Conservation (phyloP, 2,888 invertebrate genomes). For the Ectemnius lituratus region DNA sequence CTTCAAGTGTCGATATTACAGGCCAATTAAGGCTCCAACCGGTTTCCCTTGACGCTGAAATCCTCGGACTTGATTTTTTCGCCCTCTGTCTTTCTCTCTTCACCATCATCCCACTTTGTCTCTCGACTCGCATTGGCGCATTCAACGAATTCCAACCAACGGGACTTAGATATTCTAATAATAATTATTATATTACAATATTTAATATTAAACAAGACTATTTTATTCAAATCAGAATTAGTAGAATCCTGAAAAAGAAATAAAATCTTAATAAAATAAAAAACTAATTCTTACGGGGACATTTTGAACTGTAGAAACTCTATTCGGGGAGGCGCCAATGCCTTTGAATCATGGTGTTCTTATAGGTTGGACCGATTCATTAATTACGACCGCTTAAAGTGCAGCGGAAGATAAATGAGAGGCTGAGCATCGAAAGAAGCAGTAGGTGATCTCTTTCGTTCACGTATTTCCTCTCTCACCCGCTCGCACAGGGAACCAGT, state of each 20-base stretch:
- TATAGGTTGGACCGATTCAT: constrained; percentile 41
- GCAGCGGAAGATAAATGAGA: constrained; percentile 52
- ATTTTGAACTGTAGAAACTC: no score
- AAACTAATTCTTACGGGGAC: no score
- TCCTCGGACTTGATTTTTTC: constrained; percentile 23
- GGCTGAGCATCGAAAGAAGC: constrained; percentile 1
- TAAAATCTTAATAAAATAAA: no score
- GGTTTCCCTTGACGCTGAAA: constrained; percentile 42
- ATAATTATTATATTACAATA: no score
- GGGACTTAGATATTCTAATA: no score
- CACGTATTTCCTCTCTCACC: no score
- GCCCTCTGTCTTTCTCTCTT: constrained; percentile 18
- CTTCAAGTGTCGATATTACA: constrained; percentile 33
- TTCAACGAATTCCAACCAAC: no score
- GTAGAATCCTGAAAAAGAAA: no score
- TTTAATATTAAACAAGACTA: no score
- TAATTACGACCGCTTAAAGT: constrained; percentile 54
- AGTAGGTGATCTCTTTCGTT: background rate
- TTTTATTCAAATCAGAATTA: no score
- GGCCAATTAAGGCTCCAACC: constrained; percentile 46
- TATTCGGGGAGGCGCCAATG: background rate
- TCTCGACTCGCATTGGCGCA: no score
- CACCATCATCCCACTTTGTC: no score
- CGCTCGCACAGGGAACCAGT: background rate
- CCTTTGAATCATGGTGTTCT: constrained; percentile 20